phyloP scores from a whole-genome alignment of 2,113 vertebrate genomes.

The Crotalus viridis region DNA sequence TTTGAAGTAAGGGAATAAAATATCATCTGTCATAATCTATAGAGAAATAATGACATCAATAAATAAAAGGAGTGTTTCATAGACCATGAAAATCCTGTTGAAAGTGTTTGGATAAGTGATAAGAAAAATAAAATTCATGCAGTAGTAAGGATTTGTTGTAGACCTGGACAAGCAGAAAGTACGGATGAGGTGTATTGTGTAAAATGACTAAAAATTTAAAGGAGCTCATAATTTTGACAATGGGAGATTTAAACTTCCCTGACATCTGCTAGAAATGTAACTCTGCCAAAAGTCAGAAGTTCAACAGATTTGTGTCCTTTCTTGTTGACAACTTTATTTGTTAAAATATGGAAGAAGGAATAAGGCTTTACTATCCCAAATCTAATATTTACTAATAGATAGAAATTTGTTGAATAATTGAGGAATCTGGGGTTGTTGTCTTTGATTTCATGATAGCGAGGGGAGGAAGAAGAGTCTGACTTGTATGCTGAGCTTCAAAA shows the following conservation, averaged over 20 bases:
- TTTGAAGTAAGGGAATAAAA: neutral
- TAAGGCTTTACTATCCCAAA: neutral
- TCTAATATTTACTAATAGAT: neutral
- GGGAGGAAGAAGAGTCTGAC: neutral
- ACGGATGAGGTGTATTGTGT: neutral
- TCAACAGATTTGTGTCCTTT: neutral
- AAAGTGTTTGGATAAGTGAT: neutral
- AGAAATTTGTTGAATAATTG: neutral
- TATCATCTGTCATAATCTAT: neutral
- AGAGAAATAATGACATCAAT: neutral
- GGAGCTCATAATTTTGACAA: neutral
- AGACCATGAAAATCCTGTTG: neutral
- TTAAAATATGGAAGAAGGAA: neutral
- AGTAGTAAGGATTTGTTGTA: neutral
- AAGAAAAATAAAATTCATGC: neutral
- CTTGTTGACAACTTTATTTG: neutral
- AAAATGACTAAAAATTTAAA: neutral
- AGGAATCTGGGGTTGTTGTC: neutral
- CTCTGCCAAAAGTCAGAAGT: neutral
- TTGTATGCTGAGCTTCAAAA: neutral
- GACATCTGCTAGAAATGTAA: neutral
- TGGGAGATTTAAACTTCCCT: neutral
- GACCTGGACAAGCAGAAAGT: neutral
- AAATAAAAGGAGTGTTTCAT: neutral
- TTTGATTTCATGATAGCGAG: neutral